Conservation (phyloP, 1,140 invertebrate genomes). For the Hyposmocoma kahamanoa region DNA sequence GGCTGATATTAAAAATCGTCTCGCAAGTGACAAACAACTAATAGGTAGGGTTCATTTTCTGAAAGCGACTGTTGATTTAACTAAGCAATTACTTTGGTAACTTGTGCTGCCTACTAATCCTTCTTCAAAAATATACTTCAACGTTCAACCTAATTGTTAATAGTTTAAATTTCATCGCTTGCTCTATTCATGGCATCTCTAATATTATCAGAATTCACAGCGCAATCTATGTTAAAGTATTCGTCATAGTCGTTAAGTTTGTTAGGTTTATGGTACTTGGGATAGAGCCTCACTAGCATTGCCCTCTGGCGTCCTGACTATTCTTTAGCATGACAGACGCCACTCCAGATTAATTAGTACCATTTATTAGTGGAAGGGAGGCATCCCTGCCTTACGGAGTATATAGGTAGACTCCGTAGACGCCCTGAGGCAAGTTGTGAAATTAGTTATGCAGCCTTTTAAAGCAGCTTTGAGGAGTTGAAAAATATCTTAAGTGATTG, state of each 20-base stretch:
- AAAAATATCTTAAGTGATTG: too few relatives aligned
- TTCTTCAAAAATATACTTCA: too few relatives aligned
- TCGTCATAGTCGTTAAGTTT: neutral
- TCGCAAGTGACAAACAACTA: conserved; percentile 19
- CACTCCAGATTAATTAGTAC: conserved; percentile 61
- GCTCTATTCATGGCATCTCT: neutral
- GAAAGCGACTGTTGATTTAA: conserved; percentile 45
- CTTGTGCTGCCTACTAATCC: too few relatives aligned
- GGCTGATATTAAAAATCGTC: too few relatives aligned
- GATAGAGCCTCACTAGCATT: conserved; percentile 8
- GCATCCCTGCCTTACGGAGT: conserved; percentile 9
- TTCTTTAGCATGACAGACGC: conserved; percentile 66
- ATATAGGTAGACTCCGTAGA: too few relatives aligned
- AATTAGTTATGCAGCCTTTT: too few relatives aligned
- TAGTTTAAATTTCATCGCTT: conserved; percentile 7
- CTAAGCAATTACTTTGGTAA: conserved; percentile 57
- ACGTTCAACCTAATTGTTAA: too few relatives aligned
- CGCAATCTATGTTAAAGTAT: neutral
- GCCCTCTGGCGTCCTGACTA: conserved; percentile 29
- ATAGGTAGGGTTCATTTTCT: conserved; percentile 16
- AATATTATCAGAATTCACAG: neutral
- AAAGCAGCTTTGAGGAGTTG: too few relatives aligned
- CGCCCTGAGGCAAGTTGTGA: too few relatives aligned
- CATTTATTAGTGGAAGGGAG: conserved; percentile 59
- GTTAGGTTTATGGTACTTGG: neutral